phyloP scores from a whole-genome alignment of 2,797 vertebrate species.

The Crossoptilon crossoptilon region DNA sequence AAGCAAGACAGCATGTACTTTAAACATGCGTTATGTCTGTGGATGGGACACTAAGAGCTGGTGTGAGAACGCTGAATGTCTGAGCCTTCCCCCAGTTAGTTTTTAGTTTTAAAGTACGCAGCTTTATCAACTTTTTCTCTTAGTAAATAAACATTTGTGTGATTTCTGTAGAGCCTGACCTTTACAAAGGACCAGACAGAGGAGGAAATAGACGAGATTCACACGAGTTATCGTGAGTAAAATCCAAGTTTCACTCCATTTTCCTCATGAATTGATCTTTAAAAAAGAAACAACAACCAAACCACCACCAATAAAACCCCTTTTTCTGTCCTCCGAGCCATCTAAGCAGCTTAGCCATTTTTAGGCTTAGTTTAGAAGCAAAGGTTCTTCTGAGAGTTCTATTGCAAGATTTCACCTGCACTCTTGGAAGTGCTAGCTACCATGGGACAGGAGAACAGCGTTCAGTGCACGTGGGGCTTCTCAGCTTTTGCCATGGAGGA shows the following conservation, averaged over 20 bases:
- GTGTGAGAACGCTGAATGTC: fast-evolving
- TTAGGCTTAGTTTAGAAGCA: not conserved
- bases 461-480: fast-evolving
- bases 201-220: slow-evolving; percentile 91
- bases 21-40: not conserved
- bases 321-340: not conserved
- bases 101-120: not conserved
- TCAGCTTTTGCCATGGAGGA: not conserved
- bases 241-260: not conserved
- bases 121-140: not conserved
- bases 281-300: too few relatives aligned
- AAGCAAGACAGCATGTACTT: not conserved
- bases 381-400: not conserved
- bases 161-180: slow-evolving; percentile 83
- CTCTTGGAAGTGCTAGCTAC: fast-evolving
- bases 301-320: too few relatives aligned
- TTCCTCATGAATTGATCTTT: not conserved
- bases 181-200: slow-evolving; percentile 91
- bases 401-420: not conserved
- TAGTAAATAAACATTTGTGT: slow-evolving; percentile 44
- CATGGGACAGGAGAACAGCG: fast-evolving
- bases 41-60: not conserved
- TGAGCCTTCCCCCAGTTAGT: not conserved
- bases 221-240: slow-evolving; percentile 92
- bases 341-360: not conserved